A percentile compares a stretch with the other conserved stretches of the same genome.
These are phyloP conservation scores for Lasioglossum leucozonium DNA, from an alignment of 2,888 invertebrate species.

Conservation along the genomic window DNA sequence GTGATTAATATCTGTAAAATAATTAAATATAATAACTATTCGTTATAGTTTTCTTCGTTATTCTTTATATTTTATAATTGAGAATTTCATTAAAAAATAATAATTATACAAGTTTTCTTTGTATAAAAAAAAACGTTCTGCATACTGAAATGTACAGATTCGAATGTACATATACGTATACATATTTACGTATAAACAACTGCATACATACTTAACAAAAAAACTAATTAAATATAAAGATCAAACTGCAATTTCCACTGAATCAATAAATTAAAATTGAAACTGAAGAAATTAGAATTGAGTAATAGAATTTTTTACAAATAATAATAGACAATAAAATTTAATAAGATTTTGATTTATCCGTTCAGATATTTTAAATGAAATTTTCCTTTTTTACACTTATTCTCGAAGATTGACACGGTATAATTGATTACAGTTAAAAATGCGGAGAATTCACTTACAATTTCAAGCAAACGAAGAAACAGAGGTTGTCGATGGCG, in stretches of 20 bases:
- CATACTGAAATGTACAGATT: no score
- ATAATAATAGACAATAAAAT: no score
- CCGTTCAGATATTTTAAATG: not conserved
- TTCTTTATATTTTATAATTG: no score
- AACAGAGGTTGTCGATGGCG: no score
- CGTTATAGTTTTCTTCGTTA: no score
- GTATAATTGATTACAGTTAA: not conserved
- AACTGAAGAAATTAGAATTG: not conserved
- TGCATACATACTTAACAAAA: not conserved
- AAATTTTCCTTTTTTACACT: not conserved
- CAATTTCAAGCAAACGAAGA: not conserved
- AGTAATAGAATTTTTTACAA: not conserved
- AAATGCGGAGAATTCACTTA: not conserved
- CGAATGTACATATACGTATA: no score
- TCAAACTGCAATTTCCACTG: not conserved
- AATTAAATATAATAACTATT: not conserved
- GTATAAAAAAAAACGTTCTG: no score
- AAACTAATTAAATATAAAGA: not conserved
- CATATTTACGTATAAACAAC: not conserved
- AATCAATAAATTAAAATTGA: not conserved
- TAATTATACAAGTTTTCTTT: no score
- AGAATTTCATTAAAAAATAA: no score
- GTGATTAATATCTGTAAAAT: not conserved
- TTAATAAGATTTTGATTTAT: not conserved
- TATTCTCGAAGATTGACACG: not conserved